A percentile compares a stretch with the other conserved stretches of the same genome.
phyloP scores from a whole-genome alignment of 37 sponge, comb jelly and placozoan genomes.

The Chondrilla cf. caribensis region DNA sequence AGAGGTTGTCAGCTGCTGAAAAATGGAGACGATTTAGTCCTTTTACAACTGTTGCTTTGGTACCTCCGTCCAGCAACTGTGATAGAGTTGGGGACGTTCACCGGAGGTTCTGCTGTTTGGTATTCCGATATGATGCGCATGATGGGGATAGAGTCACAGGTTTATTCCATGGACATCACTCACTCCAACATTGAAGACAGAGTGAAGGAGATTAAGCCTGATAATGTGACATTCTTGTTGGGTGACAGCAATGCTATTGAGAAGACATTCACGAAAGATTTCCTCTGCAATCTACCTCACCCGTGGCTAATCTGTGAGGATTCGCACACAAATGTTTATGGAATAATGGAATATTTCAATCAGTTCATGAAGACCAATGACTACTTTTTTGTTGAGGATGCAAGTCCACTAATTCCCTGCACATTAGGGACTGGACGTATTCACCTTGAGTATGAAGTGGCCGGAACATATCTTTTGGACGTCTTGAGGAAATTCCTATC shows the following conservation, averaged over 20 bases:
- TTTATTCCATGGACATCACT: slow-evolving; percentile 57
- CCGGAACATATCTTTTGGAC: too few species aligned
- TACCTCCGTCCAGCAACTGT: slow-evolving; percentile 45
- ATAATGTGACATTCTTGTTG: slow-evolving; percentile 47
- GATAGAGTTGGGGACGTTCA: slow-evolving; percentile 60
- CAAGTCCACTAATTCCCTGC: slow-evolving; percentile 21
- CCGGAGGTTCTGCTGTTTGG: slow-evolving; percentile 61
- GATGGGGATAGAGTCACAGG: slow-evolving; percentile 9
- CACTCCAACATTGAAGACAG: slow-evolving; percentile 24
- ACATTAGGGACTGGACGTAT: slow-evolving; percentile 9
- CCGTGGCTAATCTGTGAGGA: slow-evolving; percentile 64
- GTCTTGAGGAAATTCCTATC: too few species aligned
- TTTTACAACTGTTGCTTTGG: slow-evolving; percentile 40
- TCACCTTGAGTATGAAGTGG: too few species aligned
- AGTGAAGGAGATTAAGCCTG: slow-evolving; percentile 36
- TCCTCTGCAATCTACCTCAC: slow-evolving; percentile 35
- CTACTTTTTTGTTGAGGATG: slow-evolving; percentile 59
- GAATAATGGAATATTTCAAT: slow-evolving; percentile 45
- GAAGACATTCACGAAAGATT: slow-evolving; percentile 30
- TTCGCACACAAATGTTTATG: slow-evolving; percentile 40
- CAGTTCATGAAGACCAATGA: slow-evolving; percentile 45
- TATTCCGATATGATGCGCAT: slow-evolving; percentile 35
- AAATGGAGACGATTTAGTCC: slow-evolving; percentile 19
- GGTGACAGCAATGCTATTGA: slow-evolving; percentile 49
- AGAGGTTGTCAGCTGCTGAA: slow-evolving; percentile 23